A percentile compares a stretch with the other conserved stretches of the same genome.
phyloP scores from a whole-genome alignment of 1,140 invertebrate genomes.

The Mizuhopecten yessoensis region DNA sequence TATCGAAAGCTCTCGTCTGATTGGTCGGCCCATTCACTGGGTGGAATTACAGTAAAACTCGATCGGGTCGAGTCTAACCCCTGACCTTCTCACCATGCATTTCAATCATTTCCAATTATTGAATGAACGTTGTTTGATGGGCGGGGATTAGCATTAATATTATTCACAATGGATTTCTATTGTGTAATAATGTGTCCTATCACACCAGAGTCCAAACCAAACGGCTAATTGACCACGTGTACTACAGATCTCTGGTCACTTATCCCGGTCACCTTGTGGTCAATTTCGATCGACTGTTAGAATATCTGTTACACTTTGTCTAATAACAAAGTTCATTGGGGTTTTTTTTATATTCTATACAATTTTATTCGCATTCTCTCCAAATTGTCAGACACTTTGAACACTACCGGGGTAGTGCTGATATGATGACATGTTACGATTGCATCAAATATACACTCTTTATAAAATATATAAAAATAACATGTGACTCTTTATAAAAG shows the following conservation, averaged over 20 bases:
- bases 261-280: not conserved
- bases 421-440: too few species aligned
- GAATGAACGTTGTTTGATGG: conserved; percentile 1
- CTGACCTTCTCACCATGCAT: not conserved
- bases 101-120: not conserved
- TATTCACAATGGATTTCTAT: not conserved
- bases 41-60: not conserved
- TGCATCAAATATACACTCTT: too few species aligned
- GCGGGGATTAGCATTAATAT: conserved; percentile 31
- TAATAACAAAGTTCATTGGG: too few species aligned
- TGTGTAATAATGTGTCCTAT: not conserved
- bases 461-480: too few species aligned
- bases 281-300: not conserved
- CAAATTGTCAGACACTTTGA: too few species aligned
- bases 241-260: not conserved
- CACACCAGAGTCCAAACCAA: not conserved
- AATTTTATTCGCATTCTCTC: too few species aligned
- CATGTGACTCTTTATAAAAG: too few species aligned
- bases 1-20: not conserved
- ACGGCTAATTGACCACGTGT: not conserved
- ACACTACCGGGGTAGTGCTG: too few species aligned
- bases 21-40: not conserved
- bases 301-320: not conserved
- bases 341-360: too few species aligned
- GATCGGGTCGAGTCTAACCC: not conserved